Evolutionary conservation across 2,113 vertebrate species (phyloP).

Genomic region (Pteruthius melanotis): DNA sequence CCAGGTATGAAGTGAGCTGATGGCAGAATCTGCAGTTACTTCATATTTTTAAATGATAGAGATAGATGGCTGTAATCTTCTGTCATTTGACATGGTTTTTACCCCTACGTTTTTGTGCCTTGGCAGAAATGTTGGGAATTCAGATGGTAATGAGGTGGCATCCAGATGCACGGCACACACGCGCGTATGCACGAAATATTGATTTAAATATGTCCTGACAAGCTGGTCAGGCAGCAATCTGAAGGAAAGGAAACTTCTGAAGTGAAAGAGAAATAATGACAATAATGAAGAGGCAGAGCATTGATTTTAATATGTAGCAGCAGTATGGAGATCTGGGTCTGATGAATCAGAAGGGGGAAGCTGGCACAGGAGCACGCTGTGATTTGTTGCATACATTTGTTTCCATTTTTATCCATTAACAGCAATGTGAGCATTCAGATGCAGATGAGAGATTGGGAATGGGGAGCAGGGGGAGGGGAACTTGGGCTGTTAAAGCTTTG

Average conservation of each 20-base stretch:
- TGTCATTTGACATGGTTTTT: conserved; percentile 51
- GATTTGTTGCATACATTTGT: conserved; percentile 48
- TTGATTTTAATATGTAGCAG: conserved; percentile 56
- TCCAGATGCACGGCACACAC: conserved; percentile 24
- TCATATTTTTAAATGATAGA: conserved; percentile 57
- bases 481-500: conserved; percentile 2
- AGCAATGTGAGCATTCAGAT: conserved; percentile 1
- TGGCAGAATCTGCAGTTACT: conserved; percentile 62
- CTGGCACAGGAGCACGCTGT: not conserved
- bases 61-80: conserved; percentile 54
- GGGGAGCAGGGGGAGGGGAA: not conserved
- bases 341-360: conserved; percentile 9
- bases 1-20: conserved; percentile 64
- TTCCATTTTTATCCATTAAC: conserved; percentile 58
- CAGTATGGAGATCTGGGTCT: not conserved
- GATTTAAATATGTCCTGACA: conserved; percentile 50
- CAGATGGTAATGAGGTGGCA: conserved; percentile 36
- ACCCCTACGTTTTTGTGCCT: not conserved
- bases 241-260: conserved; percentile 38
- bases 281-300: conserved; percentile 54
- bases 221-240: conserved; percentile 25
- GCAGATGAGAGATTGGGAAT: not conserved
- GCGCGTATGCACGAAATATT: not conserved
- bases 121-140: not conserved
- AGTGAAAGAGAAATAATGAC: conserved; percentile 49